These are phyloP conservation scores for Pseudotriccus pelzelni DNA, from an alignment of 2,797 vertebrate species.

Conservation along the genomic window DNA sequence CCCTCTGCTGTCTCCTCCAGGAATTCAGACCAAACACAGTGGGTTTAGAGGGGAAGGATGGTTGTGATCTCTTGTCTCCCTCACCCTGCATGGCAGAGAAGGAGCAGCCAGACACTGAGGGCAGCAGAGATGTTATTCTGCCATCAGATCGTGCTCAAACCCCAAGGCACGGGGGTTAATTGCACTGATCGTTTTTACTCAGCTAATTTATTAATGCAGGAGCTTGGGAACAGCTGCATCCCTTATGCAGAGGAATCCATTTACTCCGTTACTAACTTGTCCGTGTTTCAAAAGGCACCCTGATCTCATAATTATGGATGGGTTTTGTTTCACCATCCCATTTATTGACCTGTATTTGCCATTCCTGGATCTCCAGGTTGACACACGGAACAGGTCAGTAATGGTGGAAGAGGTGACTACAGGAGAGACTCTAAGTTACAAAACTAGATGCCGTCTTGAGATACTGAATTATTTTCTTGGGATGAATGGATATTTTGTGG, in stretches of 20 bases:
- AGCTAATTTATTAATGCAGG: neutral
- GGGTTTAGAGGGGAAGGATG: neutral
- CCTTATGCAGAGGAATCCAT: neutral
- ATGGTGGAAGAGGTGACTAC: neutral
- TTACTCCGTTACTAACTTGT: neutral
- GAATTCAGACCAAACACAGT: rapidly evolving
- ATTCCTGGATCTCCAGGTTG: constrained; percentile 49
- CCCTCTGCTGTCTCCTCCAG: neutral
- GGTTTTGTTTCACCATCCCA: constrained; percentile 54
- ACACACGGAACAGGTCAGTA: constrained; percentile 17
- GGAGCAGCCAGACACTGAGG: neutral
- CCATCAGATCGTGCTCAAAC: neutral
- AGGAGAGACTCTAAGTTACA: neutral
- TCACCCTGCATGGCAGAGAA: neutral
- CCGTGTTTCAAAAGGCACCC: neutral
- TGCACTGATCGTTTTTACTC: neutral
- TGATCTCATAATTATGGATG: constrained; percentile 41
- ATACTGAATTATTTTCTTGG: neutral
- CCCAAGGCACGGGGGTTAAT: neutral
- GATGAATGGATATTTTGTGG: neutral
- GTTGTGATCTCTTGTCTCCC: neutral
- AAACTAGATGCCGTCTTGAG: neutral
- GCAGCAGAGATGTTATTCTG: neutral
- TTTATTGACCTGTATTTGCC: constrained; percentile 56
- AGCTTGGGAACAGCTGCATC: neutral